Evolutionary conservation across 2,113 vertebrate genomes (phyloP).

Genomic region (Syrmaticus mikado): DNA sequence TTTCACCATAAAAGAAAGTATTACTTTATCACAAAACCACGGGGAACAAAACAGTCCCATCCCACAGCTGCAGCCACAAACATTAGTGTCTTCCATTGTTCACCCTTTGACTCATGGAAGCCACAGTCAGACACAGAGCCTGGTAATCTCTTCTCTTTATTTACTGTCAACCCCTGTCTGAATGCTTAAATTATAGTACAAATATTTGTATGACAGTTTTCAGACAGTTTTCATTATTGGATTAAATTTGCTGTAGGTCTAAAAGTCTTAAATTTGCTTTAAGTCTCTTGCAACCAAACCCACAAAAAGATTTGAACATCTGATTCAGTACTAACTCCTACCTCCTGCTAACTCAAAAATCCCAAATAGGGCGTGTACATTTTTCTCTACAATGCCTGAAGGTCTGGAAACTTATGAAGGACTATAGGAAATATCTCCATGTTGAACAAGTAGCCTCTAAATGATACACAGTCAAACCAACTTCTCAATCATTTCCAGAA

Average conservation of each 20-base stretch:
- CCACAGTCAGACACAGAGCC: neutral
- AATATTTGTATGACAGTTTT: neutral
- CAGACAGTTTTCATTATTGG: neutral
- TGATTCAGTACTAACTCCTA: neutral
- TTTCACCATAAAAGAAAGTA: neutral
- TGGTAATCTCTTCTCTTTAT: neutral
- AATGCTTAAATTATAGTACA: neutral
- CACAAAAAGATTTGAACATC: neutral
- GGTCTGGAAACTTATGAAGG: neutral
- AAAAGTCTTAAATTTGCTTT: neutral
- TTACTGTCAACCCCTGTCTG: neutral
- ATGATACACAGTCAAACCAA: neutral
- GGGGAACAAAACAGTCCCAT: neutral
- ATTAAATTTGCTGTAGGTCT: neutral
- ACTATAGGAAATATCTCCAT: neutral
- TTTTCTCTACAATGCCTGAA: neutral
- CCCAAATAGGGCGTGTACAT: rapidly evolving
- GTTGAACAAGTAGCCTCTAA: neutral
- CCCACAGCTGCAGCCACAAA: neutral
- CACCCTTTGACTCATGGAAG: neutral
- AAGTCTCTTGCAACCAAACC: neutral
- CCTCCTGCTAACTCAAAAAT: neutral
- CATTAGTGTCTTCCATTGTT: rapidly evolving
- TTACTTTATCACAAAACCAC: neutral
- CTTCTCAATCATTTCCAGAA: neutral